Evolutionary conservation across 2,888 invertebrate genomes (phyloP), one percentile per base, ranked within the genome.

Genomic region (Molorchus minor): DNA sequence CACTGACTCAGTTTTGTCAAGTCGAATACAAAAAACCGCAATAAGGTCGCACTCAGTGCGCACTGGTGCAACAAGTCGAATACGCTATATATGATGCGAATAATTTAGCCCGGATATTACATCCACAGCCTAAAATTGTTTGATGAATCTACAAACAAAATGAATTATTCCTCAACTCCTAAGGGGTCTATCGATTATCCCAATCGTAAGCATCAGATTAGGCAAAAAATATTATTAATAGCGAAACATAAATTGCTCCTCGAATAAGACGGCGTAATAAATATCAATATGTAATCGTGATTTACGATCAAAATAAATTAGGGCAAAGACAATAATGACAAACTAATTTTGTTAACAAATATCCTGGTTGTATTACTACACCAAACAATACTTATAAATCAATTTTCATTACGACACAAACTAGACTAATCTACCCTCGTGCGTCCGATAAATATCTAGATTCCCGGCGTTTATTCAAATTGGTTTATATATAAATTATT

Each of bases 301-400:
- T 49, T 49, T 49, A 49, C 21, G 12, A n/a, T 35, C 19, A 20
- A 40, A 49, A 49, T 49, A 49, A 49, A 49, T 49, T 49, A 49
- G 36, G 25, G 25, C 5, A 35, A 25, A 49, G 49, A 49, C 49
- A 49, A 25, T 38, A 35, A 49, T 38, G 38, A 25, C n/a, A 10
- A 25, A 49, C 49, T 38, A 49, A 49, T 49, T 49, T 49, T 38
- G 49, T 49, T 49, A 49, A 49, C 49, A 49, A 49, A 49, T 49
- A 49, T 19, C 38, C 49, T 49, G 38, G 25, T 38, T 25, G 38
- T 49, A 38, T 21, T 15, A 49, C 38, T 49, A 15, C 16, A 25
- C 20, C 38, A 25, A 49, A 38, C 49, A 25, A 16, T 38, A 38
- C 38, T 49, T 49, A 49, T 49, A 49, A 49, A 49, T 49, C 49